These are phyloP conservation scores for Hormaphis cornu DNA, from an alignment of 1,140 invertebrate genomes.

Conservation along the genomic window DNA sequence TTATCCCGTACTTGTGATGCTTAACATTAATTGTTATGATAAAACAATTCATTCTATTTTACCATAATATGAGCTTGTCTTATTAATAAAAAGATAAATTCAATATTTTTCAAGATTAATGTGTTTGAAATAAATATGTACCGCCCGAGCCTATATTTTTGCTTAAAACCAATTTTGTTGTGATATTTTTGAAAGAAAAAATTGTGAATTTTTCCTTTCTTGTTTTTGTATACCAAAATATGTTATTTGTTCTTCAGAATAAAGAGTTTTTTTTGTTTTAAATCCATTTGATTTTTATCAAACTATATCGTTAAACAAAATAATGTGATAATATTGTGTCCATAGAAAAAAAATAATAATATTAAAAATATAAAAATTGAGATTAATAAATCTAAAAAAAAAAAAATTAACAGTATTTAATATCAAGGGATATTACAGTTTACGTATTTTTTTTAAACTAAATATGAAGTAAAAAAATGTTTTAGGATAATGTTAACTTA, in stretches of 20 bases:
- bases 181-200: constrained; percentile 19
- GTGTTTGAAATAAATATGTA: neutral
- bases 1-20: neutral
- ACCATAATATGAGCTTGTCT: neutral
- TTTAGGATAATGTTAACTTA: too few relatives aligned
- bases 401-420: too few relatives aligned
- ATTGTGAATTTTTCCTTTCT: constrained; percentile 1
- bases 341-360: too few relatives aligned
- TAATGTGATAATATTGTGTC: too few relatives aligned
- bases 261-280: constrained; percentile 23
- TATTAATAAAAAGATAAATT: neutral
- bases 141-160: neutral
- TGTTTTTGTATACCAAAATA: constrained; percentile 16
- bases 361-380: too few relatives aligned
- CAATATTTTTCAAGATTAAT: constrained; percentile 1
- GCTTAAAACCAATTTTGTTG: constrained; percentile 16
- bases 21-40: neutral
- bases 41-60: neutral
- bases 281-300: neutral
- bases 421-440: too few relatives aligned
- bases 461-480: too few relatives aligned
- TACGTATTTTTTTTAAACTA: too few relatives aligned
- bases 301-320: too few relatives aligned
- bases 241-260: constrained; percentile 13
- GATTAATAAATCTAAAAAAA: too few relatives aligned